Evolutionary conservation across 2,797 vertebrate species (phyloP), one percentile per base, ranked within the genome.

Genomic region (Spinus olivaceus): DNA sequence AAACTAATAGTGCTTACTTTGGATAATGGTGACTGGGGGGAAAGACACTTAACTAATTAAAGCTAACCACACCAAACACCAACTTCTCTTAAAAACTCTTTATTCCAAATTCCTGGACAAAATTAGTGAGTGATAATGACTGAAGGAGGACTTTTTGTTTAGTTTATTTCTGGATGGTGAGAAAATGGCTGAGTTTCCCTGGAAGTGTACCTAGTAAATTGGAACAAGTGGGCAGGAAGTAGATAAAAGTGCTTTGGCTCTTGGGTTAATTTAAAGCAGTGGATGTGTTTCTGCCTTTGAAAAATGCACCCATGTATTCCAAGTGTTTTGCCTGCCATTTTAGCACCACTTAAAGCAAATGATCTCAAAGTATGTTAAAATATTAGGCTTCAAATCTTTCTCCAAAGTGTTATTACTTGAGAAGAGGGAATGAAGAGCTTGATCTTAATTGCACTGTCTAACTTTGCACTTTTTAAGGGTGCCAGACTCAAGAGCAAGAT

Each of bases 11-110:
- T 0, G 3, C 28, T 77, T 65, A 69, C 32, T 81, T 92, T 67
- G 53, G 24, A 25, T 74, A 81, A 89, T 64, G 28, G 57, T 71
- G 53, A 74, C 35, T 25, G 14, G 14, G 11, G 17, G 27, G 15
- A 23, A 57, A 80, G 65, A 74, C 10, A 47, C 0, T 0, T 33
- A 80, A 73, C 5, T 22, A 49, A 67, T 61, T 46, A 24, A 42
- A 33, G 25, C 7, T 13, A 37, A 23, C 23, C 64, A 51, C 21
- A 39, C 14, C 32, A 53, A 56, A 8, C 0, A 0, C 3, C 10
- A 70, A 12, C 3, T 18, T 6, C 33, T 82, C 22, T 47, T 21
- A 63, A 30, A 74, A 64, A 41, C 4, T 24, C 37, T 50, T 64
- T 23, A 39, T 71, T 63, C 16, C 57, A 76, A 91, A 53, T 72